Base-by-base conservation (phyloP, 2,888 invertebrate genomes). In the Zaprionus bogoriensis region DNA sequence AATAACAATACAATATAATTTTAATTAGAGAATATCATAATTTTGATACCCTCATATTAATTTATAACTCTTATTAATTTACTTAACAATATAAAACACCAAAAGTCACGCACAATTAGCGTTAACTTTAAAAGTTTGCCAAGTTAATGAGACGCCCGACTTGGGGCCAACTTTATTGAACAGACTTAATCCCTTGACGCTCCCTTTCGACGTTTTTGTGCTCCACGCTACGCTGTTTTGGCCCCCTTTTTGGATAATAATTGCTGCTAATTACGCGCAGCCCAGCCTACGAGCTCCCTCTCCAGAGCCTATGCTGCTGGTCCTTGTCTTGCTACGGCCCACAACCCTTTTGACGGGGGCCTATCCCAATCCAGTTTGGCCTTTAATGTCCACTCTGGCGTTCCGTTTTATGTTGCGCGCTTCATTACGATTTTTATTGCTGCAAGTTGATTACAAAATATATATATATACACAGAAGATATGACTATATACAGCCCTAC, bases 401-500 rank as follows among this genome's bases (percentile, higher is more conserved):
- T 75, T 69, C 63, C 47, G 68, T 62, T 87, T 87, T 69, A 74
- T 86, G 70, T 67, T 53, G 61, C 45, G 52, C 66, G 82, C 80
- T 79, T 77, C 82, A 87, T 82, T 82, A 77, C 76, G 65, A 82
- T 71, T 80, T 81, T 83, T 74, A 86, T 82, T 69, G 83, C 87
- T 61, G 5, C 69, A 67, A 68, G 74, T 71, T 71, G 74, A 71
- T 73, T 71, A 67, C 74, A 67, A 38, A 67, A 38, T 17, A 32
- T 5, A 32, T 14, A 32, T 32, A 72, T 60, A 73, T 51, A 46
- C 38, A 55, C 32, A 27, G 32, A 1, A n/a, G 25, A 14, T 17
- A 6, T 27, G 27, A 10, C 2, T 3, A 17, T 36, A 5, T 14
- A 7, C n/a, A 17, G 7, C 14, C n/a, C n/a, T n/a, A n/a, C n/a